These are phyloP conservation scores for Oeneis ivallda DNA, from an alignment of 2,888 invertebrate genomes.

Conservation along the genomic window DNA sequence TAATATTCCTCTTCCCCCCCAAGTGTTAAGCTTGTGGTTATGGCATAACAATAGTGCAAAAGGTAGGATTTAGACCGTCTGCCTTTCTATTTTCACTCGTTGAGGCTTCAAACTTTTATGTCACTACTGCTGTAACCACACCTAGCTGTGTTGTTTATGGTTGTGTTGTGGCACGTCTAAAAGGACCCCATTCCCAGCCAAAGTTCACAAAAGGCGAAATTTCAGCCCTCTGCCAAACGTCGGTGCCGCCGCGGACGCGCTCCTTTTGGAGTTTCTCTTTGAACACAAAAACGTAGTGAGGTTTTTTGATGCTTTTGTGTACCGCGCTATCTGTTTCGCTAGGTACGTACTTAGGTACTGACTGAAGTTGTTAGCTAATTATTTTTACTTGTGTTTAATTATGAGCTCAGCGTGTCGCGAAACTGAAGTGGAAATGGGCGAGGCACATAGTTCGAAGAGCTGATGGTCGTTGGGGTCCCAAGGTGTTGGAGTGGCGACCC, in stretches of 20 bases:
- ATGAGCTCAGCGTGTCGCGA: too few species aligned
- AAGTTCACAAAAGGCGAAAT: conserved; percentile 26
- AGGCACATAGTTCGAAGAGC: too few species aligned
- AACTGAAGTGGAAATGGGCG: too few species aligned
- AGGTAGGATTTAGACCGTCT: too few species aligned
- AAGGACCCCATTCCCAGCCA: neutral
- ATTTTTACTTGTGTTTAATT: neutral
- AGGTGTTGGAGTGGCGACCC: too few species aligned
- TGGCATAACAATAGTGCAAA: too few species aligned
- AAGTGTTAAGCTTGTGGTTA: too few species aligned
- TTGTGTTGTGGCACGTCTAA: neutral
- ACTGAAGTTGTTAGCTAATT: neutral
- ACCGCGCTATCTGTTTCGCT: neutral
- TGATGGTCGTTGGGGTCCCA: too few species aligned
- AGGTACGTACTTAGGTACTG: neutral
- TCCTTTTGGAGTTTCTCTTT: conserved; percentile 15
- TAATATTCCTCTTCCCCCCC: too few species aligned
- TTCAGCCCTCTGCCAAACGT: conserved; percentile 23
- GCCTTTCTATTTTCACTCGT: too few species aligned
- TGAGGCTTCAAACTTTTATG: too few species aligned
- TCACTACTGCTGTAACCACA: too few species aligned
- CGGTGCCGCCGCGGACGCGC: conserved; percentile 24
- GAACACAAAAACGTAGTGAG: conserved; percentile 4
- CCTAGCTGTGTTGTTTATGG: neutral
- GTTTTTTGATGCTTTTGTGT: conserved; percentile 10